Conservation (phyloP, 2,797 vertebrate species). For the Enteromius argenteus region DNA sequence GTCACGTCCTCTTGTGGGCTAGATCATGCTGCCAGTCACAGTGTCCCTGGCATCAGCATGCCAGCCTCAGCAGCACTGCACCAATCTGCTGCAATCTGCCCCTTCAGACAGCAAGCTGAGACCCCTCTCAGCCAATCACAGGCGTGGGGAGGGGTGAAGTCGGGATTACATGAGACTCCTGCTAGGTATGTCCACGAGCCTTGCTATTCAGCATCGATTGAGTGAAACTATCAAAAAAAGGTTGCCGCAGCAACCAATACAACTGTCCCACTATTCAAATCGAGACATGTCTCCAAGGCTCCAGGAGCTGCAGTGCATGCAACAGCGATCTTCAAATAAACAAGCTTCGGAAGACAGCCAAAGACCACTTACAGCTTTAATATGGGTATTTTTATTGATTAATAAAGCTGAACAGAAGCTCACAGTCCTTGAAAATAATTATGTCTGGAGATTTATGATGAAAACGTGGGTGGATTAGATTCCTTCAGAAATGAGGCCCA, state of each 20-base stretch:
- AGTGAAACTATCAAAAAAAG: slow-evolving; percentile 25
- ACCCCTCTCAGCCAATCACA: slow-evolving; percentile 40
- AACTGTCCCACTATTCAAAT: slow-evolving; percentile 17
- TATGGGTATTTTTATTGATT: slow-evolving; percentile 49
- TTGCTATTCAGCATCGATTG: background rate
- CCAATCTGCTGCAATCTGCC: slow-evolving; percentile 60
- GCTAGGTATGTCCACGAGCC: slow-evolving; percentile 22
- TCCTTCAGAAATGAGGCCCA: slow-evolving; percentile 27
- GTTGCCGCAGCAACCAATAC: slow-evolving; percentile 18
- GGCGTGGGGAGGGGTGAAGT: slow-evolving; percentile 19
- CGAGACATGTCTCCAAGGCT: slow-evolving; percentile 14
- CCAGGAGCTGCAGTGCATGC: slow-evolving; percentile 42
- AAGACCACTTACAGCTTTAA: slow-evolving; percentile 43
- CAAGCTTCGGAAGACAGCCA: slow-evolving; percentile 51
- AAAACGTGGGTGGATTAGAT: slow-evolving; percentile 35
- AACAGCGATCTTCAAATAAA: slow-evolving; percentile 46
- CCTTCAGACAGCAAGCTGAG: slow-evolving; percentile 50
- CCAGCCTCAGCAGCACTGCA: slow-evolving; percentile 56
- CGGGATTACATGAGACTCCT: slow-evolving; percentile 26
- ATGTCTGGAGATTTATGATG: slow-evolving; percentile 49
- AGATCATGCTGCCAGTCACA: slow-evolving; percentile 55
- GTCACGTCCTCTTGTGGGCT: slow-evolving; percentile 57
- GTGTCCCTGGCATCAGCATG: slow-evolving; percentile 48
- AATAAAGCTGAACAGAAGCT: slow-evolving; percentile 41
- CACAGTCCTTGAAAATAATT: slow-evolving; percentile 47